Evolutionary conservation across 2,888 invertebrate species (phyloP).

Genomic region (Polia nebulosa): DNA sequence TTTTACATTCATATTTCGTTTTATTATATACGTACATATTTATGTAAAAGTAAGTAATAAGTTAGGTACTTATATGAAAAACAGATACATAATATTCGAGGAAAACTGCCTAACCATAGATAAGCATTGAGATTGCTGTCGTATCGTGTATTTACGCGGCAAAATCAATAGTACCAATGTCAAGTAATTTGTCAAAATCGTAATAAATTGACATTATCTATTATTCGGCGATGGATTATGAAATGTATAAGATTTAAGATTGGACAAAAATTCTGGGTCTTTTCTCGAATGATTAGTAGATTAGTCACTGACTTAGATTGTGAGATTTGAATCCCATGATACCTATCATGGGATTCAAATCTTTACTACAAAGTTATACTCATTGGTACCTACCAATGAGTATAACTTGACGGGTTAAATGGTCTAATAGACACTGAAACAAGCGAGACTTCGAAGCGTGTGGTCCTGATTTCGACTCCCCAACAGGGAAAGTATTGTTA

Average conservation of each 20-base stretch:
- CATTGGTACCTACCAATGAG: no score
- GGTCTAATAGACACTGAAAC: not conserved
- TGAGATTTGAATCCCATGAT: not conserved
- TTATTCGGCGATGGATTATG: constrained; percentile 33
- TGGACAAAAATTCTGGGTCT: constrained; percentile 4
- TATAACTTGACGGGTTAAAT: not conserved
- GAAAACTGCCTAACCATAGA: constrained; percentile 10
- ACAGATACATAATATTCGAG: not conserved
- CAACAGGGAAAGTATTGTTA: no score
- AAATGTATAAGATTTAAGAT: no score
- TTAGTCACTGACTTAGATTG: constrained; percentile 18
- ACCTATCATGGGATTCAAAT: no score
- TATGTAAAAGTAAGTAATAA: not conserved
- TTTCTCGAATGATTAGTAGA: constrained; percentile 10
- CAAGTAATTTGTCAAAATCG: constrained; percentile 46
- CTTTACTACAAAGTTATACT: no score
- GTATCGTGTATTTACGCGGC: constrained; percentile 22
- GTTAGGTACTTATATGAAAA: not conserved
- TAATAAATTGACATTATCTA: constrained; percentile 44
- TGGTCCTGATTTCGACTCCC: not conserved
- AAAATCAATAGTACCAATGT: constrained; percentile 29
- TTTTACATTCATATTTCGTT: not conserved
- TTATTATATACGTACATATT: not conserved
- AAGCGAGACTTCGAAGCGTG: not conserved
- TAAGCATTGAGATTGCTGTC: constrained; percentile 10